Evolutionary conservation across 1,140 invertebrate genomes (phyloP), one percentile per base, ranked within the genome.

Genomic region (Halesus radiatus): DNA sequence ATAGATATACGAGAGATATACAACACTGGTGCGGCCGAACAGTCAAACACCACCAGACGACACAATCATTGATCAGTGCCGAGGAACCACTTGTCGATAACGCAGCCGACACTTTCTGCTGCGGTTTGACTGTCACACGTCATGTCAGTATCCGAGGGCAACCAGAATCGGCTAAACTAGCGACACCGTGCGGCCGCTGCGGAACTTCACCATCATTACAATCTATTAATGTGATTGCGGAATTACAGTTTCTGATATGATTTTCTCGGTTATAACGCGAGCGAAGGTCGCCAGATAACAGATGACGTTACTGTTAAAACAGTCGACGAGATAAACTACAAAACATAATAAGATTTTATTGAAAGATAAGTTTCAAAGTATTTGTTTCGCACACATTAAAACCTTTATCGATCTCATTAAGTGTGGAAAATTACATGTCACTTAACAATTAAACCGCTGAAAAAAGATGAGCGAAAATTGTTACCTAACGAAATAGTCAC

Each of bases 251-350:
- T 56, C 54, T 56, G 54, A 18, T 22, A n/a, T 56, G 8, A n/a
- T 56, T 56, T 18, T 22, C 54, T 22, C 16, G n/a, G n/a, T 22
- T 22, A 2, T 18, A 56, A 70, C 3, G 13, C 66, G 16, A 15
- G 66, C 66, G 66, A 70, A 70, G 32, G 66, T 70, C 45, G 23
- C 4, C 26, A 70, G 66, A 70, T 70, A 70, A 64, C 18, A 16
- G 66, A 45, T 70, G 66, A 70, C 66, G 66, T 18, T 32, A 70
- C 45, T 70, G 66, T 70, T 45, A 22, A 16, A 10, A 45, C 32
- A 70, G 18, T 70, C 62, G 62, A 32, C 16, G 37, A 45, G 37
- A 68, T 68, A 22, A 68, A 64, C 32, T 68, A 68, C 3, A 68
- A 68, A 70, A 52, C 13, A 70, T 18, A 70, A 45, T 64, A 26